Conservation (phyloP, 2,113 vertebrate species). For the Scomber scombrus region DNA sequence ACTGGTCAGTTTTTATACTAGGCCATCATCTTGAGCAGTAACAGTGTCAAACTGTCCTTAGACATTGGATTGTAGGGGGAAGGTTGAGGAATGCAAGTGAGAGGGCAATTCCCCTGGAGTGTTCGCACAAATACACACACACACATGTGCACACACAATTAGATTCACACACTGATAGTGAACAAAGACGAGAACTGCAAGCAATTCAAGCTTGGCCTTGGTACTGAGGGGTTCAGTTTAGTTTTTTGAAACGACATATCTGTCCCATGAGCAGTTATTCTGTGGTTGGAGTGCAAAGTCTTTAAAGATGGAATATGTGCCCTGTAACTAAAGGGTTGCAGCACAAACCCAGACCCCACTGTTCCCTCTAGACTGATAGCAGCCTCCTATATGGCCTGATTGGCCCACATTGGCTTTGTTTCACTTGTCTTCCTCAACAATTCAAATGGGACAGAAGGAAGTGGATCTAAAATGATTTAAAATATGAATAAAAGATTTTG, state of each 20-base stretch:
- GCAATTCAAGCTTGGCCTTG: slow-evolving; percentile 54
- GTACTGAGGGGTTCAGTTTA: slow-evolving; percentile 29
- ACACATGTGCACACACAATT: slow-evolving; percentile 18
- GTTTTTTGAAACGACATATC: slow-evolving; percentile 59
- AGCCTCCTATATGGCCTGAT: slow-evolving; percentile 14
- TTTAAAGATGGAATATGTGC: slow-evolving; percentile 62
- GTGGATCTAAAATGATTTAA: slow-evolving; percentile 54
- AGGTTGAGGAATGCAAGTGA: slow-evolving; percentile 41
- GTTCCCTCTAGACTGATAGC: slow-evolving; percentile 33
- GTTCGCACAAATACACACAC: slow-evolving; percentile 7
- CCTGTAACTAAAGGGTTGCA: slow-evolving; percentile 52
- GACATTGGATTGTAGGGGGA: slow-evolving; percentile 6
- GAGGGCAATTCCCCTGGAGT: not conserved
- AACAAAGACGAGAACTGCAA: slow-evolving; percentile 57
- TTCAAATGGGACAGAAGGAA: slow-evolving; percentile 41
- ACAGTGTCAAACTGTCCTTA: slow-evolving; percentile 19
- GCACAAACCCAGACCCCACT: slow-evolving; percentile 22
- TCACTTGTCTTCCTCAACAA: slow-evolving; percentile 32
- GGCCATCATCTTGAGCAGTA: slow-evolving; percentile 38
- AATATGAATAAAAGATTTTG: slow-evolving; percentile 63
- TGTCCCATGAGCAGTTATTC: slow-evolving; percentile 51
- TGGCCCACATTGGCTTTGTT: slow-evolving; percentile 27
- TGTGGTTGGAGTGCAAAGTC: slow-evolving; percentile 56
- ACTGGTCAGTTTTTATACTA: slow-evolving; percentile 11
- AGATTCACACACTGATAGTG: slow-evolving; percentile 48